Evolutionary conservation across 2,113 vertebrate genomes (phyloP), one percentile per base, ranked within the genome.

Genomic region (Polyodon spathula): DNA sequence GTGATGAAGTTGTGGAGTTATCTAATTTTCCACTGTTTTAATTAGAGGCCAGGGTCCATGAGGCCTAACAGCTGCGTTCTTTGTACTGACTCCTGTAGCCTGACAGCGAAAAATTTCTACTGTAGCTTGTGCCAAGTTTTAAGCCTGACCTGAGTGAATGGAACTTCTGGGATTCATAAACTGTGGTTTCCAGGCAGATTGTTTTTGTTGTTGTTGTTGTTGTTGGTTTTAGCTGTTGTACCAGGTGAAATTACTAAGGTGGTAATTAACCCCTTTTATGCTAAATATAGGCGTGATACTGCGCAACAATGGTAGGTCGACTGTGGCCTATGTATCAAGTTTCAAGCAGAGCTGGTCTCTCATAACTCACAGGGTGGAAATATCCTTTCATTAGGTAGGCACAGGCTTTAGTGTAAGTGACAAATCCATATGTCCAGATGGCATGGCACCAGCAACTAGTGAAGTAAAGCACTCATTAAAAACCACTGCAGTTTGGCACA

Each of bases 11-110:
- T 90, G 82, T 84, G 81, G 89, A 93, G 92, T 94, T 97, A 95
- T 98, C 94, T 96, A 90, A 94, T 93, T 97, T 97, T 97, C 95
- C 93, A 95, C 92, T 94, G 94, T 94, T 97, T 96, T 95, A 96
- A 97, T 97, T 95, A 95, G 92, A 91, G 88, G 87, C 90, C 88
- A 81, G 86, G 89, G 86, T 75, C 88, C 80, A 74, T 90, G 92
- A 97, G 91, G 81, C 87, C 87, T 87, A 70, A 78, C 95, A 97
- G 94, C 95, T 97, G 94, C 90, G 78, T 85, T 78, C 84, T 89
- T 84, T 88, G 91, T 88, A 89, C 89, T 81, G 88, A 81, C 82
- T 90, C 90, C 90, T 92, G 86, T 75, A 78, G 88, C 89, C 90
- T 95, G 94, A 95, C 93, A 95, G 81, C 92, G 89, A 97, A 94